These are phyloP conservation scores for Bombus confusus DNA, from an alignment of 1,140 invertebrate species.

Conservation along the genomic window DNA sequence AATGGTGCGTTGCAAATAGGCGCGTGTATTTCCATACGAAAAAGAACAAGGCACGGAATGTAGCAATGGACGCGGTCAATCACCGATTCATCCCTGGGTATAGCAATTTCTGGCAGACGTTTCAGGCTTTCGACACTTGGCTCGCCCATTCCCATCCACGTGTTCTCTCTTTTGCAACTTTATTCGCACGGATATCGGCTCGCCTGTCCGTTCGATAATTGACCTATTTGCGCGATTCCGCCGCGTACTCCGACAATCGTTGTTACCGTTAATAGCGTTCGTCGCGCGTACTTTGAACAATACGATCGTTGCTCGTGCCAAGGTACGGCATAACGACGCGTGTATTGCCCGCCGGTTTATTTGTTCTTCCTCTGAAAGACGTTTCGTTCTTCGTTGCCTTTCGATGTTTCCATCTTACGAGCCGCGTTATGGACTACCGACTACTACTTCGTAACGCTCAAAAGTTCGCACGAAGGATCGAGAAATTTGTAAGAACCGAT, in stretches of 20 bases:
- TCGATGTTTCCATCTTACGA: too few relatives aligned
- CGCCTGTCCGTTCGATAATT: constrained; percentile 10
- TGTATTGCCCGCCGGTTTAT: background rate
- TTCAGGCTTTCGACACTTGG: constrained; percentile 31
- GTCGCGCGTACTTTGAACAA: background rate
- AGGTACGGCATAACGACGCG: too few relatives aligned
- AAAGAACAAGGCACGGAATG: background rate
- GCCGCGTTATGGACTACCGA: too few relatives aligned
- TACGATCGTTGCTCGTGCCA: background rate
- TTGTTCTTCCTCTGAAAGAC: background rate
- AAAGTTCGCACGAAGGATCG: too few relatives aligned
- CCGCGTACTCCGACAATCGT: constrained; percentile 2
- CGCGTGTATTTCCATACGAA: background rate
- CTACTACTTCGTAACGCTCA: background rate
- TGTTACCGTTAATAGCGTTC: background rate
- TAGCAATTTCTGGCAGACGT: constrained; percentile 21
- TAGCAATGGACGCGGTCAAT: background rate
- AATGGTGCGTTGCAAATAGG: background rate
- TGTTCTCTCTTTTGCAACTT: constrained; percentile 38
- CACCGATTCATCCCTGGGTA: constrained; percentile 4
- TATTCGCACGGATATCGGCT: constrained; percentile 28
- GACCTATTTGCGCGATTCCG: constrained; percentile 23
- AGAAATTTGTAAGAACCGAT: background rate
- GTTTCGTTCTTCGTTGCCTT: background rate
- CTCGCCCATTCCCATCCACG: constrained; percentile 8